Base-by-base conservation (phyloP, 2,888 invertebrate species). In the Cheiracanthium punctorium region DNA sequence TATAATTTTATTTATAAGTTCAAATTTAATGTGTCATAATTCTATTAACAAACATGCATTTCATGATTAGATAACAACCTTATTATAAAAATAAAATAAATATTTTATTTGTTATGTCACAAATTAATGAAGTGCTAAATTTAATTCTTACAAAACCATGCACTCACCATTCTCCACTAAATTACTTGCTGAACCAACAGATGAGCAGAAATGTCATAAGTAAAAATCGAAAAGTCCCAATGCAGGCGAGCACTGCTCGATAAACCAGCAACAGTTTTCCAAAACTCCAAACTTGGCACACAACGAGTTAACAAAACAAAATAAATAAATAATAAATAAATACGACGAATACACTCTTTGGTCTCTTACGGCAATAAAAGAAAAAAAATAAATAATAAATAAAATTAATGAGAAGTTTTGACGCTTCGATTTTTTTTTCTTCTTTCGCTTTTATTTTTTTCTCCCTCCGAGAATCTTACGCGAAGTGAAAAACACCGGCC, bases 181-280 rank as follows among this genome's bases (percentile, higher is more conserved):
- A 48, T 48, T 17, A 10, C 48, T 48, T 17, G 48, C 2, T 17
- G 14, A 48, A 48, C 17, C 48, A 48, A 10, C 8, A 48, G 17
- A 17, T 5, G 58, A 58, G 7, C 58, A 17, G 58, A 58, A 58
- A 58, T 58, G 58, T 58, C 58, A 58, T 24, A 58, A 24, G 58
- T 24, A 58, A 24, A 58, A 32, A 69, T 69, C 37, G 69, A 69
- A 69, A 69, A 33, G 69, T 69, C 37, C 69, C 69, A 33, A 10
- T 32, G 14, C 48, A 17, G 48, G 2, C 1, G 24, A 14, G n/a
- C 43, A 71, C 43, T 43, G 24, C 43, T 43, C 43, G 28, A 43
- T 1, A n/a, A 29, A 71, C 17, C 29, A 71, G 71, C 71, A 71
- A 71, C 71, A 71, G 71, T 71, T 71, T 29, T 71, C n/a, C 41